Conservation (phyloP, 2,888 invertebrate genomes). For the Liopterus haemorrhoidalis region DNA sequence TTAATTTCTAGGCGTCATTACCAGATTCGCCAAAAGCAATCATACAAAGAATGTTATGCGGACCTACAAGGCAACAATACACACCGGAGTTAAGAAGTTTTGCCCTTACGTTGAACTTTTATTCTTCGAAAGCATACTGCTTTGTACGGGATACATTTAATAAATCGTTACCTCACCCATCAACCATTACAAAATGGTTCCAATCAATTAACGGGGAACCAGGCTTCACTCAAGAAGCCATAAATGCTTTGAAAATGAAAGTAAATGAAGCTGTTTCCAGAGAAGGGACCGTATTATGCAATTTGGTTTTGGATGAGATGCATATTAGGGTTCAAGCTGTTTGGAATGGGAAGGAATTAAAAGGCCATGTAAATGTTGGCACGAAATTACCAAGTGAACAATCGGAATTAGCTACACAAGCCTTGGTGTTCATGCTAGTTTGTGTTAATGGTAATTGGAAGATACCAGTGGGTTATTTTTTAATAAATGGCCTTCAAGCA, state of each 20-base stretch:
- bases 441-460: slow-evolving; percentile 35
- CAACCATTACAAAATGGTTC: slow-evolving; percentile 29
- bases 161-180: slow-evolving; percentile 18
- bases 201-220: slow-evolving; percentile 27
- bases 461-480: slow-evolving; percentile 37
- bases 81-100: slow-evolving; percentile 14
- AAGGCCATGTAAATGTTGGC: slow-evolving; percentile 25
- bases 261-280: slow-evolving; percentile 2
- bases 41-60: neutral
- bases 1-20: slow-evolving; percentile 11
- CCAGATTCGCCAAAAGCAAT: slow-evolving; percentile 1
- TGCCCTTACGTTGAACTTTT: slow-evolving; percentile 19
- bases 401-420: slow-evolving; percentile 24
- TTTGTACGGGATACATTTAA: slow-evolving; percentile 22
- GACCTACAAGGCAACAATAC: slow-evolving; percentile 15
- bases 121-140: slow-evolving; percentile 17
- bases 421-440: slow-evolving; percentile 34
- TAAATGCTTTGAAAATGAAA: slow-evolving; percentile 27
- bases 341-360: slow-evolving; percentile 22
- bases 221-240: slow-evolving; percentile 30
- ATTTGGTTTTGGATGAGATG: slow-evolving; percentile 33
- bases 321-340: slow-evolving; percentile 28
- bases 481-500: slow-evolving; percentile 30
- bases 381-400: slow-evolving; percentile 7
- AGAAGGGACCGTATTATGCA: slow-evolving; percentile 24